Base-by-base conservation (phyloP, 2,113 vertebrate species). In the Odontophorus gujanensis region DNA sequence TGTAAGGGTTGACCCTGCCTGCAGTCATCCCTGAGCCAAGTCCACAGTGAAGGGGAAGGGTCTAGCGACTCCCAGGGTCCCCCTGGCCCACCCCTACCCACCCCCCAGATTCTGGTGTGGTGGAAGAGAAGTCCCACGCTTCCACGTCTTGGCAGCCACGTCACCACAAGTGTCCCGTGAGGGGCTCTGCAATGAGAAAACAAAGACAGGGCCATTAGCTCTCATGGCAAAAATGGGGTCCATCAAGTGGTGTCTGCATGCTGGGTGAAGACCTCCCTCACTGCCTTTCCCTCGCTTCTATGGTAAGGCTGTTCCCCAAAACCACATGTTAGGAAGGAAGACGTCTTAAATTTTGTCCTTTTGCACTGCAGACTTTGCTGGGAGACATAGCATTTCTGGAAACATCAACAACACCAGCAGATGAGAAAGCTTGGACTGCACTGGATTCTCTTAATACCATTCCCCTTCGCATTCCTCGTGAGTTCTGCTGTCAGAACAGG, bases 1-100 rank as follows among this genome's bases (percentile, higher is more conserved):
- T 99, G 97, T 99, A 99, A 85, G 98, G 98, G 90, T 98, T 98
- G 95, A 98, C 96, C 93, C 98, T 97, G 97, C 98, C 98, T 4
- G 99, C 93, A 24, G 98, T 99, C 99, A 99, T 99, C 97, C 98
- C 98, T 98, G 97, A 92, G 96, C 91, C 94, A 94, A 95, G 87
- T 86, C 93, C 96, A 91, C 83, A 69, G 92, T 81, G 88, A 94
- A 93, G 18, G 14, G 7, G 75, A 86, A 93, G 78, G 63, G 85
- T 91, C 92, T 88, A 94, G 68, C 1, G 69, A 81, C 55, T 74
- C 87, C 87, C 32, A 8, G 16, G 1, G 75, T 93, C 50, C 72
- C 95, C 92, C 91, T 83, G n/a, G 9, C 85, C 96, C 89, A 28
- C 92, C 87, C 95, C 93, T 85, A 36, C 96, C 94, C 87, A 79